Evolutionary conservation across 2,888 invertebrate genomes (phyloP).

Genomic region (Cenopis cana): DNA sequence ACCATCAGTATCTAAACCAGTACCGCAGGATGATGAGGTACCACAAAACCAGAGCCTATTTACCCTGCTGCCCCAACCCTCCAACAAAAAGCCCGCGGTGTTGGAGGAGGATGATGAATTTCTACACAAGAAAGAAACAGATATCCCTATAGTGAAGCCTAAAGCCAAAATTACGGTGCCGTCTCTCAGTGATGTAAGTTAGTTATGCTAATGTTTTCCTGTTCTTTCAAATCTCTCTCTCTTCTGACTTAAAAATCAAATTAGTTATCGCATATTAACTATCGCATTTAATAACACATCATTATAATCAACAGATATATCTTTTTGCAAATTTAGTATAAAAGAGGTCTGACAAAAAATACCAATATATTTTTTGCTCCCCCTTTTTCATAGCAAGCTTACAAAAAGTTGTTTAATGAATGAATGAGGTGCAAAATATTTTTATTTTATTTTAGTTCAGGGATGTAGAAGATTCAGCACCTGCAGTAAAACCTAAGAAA

Average conservation of each 20-base stretch:
- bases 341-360: too few relatives aligned
- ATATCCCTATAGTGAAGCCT: slow-evolving; percentile 65
- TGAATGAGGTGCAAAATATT: neutral
- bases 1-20: slow-evolving; percentile 41
- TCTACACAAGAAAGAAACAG: slow-evolving; percentile 84
- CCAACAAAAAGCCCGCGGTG: slow-evolving; percentile 59
- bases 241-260: too few relatives aligned
- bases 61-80: slow-evolving; percentile 81
- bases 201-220: neutral
- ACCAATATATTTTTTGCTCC: too few relatives aligned
- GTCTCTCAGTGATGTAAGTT: slow-evolving; percentile 86
- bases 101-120: slow-evolving; percentile 88
- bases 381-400: neutral
- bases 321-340: too few relatives aligned
- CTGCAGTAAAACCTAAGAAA: slow-evolving; percentile 73
- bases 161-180: slow-evolving; percentile 89
- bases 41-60: slow-evolving; percentile 59
- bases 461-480: slow-evolving; percentile 81
- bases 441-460: slow-evolving; percentile 80
- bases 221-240: too few relatives aligned
- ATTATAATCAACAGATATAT: too few relatives aligned
- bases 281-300: too few relatives aligned
- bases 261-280: too few relatives aligned
- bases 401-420: too few relatives aligned
- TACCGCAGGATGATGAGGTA: slow-evolving; percentile 31